Evolutionary conservation across 2,797 vertebrate genomes (phyloP), one percentile per base, ranked within the genome.

Genomic region (Onychomys torridus): DNA sequence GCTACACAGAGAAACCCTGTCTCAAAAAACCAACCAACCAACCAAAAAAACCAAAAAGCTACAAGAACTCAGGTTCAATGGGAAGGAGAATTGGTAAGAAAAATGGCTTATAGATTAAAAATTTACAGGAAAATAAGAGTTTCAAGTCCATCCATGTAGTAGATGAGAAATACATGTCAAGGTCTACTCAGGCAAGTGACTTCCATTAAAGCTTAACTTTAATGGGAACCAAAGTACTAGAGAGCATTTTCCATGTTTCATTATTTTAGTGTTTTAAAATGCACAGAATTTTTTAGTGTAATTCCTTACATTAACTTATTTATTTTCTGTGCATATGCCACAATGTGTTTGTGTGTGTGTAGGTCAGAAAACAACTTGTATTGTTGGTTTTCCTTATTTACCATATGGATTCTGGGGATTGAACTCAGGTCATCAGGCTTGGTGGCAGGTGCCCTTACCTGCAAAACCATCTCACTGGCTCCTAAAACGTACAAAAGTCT

Each of bases 261-360:
- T 9, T 85, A 78, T 73, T 77, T 93, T 46, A 73, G 43, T 77
- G 52, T 86, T 52, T 93, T 86, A 89, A 61, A 90, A 83, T 67
- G 40, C 23, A 82, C 55, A 81, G 25, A 67, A 46, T n/a, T 23
- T 75, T 73, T 81, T 57, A 69, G n/a, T 73, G 21, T 11, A 73
- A 71, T 77, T 77, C 29, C 49, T 49, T 46, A 29, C 23, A 43
- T 46, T 46, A 29, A 83, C 2, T 27, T 61, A 19, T 55, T 57
- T 57, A 19, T 57, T 57, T 57, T 81, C 55, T 59, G 79, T 82
- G 34, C 9, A 7, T 29, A 8, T 63, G 81, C 49, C 4, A 32
- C 77, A 55, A 34, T 2, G 12, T 43, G 81, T 32, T 37, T 19
- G 23, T 40, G 21, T 9, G 21, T 9, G 7, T 82, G 37, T 82